Conservation (phyloP, 2,797 vertebrate genomes). For the Gadopsis bispinosus region DNA sequence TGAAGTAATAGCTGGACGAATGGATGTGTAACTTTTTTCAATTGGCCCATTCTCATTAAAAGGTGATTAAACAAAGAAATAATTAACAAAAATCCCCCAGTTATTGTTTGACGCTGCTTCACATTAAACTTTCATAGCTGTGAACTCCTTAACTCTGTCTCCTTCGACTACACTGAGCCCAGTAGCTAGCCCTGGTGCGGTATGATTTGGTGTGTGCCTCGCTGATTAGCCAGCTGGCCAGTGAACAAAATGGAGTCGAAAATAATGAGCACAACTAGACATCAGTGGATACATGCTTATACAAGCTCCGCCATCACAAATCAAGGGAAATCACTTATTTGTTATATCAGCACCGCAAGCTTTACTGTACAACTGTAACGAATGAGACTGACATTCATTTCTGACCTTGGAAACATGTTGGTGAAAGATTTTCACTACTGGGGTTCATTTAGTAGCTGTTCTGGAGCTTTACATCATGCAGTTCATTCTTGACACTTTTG, state of each 20-base stretch:
- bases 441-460: background rate
- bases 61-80: slow-evolving; percentile 68
- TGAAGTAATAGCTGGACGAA: slow-evolving; percentile 39
- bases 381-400: background rate
- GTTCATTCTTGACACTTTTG: background rate
- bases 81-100: slow-evolving; percentile 37
- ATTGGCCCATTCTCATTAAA: slow-evolving; percentile 71
- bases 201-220: slow-evolving; percentile 38
- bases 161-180: slow-evolving; percentile 52
- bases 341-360: background rate
- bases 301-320: background rate
- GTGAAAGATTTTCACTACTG: background rate
- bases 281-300: slow-evolving; percentile 29
- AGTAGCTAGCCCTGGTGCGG: slow-evolving; percentile 22
- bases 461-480: background rate
- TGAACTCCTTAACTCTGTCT: slow-evolving; percentile 60
- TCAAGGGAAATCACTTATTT: slow-evolving; percentile 9
- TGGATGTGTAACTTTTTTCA: slow-evolving; percentile 43
- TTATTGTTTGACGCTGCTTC: slow-evolving; percentile 62
- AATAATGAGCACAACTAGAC: slow-evolving; percentile 63
- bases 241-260: slow-evolving; percentile 50
- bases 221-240: slow-evolving; percentile 57
- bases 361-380: background rate
- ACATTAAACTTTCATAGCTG: slow-evolving; percentile 70
- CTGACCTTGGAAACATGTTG: background rate